Evolutionary conservation across 2,797 vertebrate genomes (phyloP).

Genomic region (Galaxias olidus): DNA sequence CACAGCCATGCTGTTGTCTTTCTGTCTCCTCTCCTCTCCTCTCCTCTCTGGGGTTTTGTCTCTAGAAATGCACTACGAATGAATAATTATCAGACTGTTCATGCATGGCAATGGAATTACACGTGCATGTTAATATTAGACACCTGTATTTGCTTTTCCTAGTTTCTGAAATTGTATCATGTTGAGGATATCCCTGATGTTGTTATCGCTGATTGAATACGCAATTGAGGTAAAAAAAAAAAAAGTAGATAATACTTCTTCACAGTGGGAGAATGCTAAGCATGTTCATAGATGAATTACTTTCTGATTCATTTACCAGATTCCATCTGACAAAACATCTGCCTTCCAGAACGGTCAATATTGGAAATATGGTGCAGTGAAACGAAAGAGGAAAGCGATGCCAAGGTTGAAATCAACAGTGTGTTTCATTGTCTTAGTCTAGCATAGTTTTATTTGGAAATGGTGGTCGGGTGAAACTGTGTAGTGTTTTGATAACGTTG

Average conservation of each 20-base stretch:
- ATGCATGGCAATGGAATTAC: no score
- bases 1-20: slow-evolving; percentile 14
- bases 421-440: slow-evolving; percentile 53
- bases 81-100: no score
- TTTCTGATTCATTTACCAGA: slow-evolving; percentile 43
- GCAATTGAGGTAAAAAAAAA: slow-evolving; percentile 15
- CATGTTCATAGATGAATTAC: slow-evolving; percentile 17
- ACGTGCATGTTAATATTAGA: no score
- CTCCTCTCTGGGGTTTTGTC: not conserved
- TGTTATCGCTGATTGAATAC: slow-evolving; percentile 6
- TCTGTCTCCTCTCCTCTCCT: slow-evolving; percentile 6
- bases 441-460: slow-evolving; percentile 56
- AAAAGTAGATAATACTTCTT: slow-evolving; percentile 9
- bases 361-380: slow-evolving; percentile 37
- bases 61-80: no score
- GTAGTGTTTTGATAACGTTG: slow-evolving; percentile 5
- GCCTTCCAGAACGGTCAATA: slow-evolving; percentile 44
- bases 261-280: slow-evolving; percentile 9
- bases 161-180: not conserved
- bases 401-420: slow-evolving; percentile 57
- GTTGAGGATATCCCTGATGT: not conserved
- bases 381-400: slow-evolving; percentile 32
- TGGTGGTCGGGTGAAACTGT: slow-evolving; percentile 15
- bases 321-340: slow-evolving; percentile 37
- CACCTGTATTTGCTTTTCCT: no score